Percentiles rank a stretch among this genome's conserved stretches.
phyloP scores from a whole-genome alignment of 2,888 invertebrate genomes.

The Drosophila picticornis region DNA sequence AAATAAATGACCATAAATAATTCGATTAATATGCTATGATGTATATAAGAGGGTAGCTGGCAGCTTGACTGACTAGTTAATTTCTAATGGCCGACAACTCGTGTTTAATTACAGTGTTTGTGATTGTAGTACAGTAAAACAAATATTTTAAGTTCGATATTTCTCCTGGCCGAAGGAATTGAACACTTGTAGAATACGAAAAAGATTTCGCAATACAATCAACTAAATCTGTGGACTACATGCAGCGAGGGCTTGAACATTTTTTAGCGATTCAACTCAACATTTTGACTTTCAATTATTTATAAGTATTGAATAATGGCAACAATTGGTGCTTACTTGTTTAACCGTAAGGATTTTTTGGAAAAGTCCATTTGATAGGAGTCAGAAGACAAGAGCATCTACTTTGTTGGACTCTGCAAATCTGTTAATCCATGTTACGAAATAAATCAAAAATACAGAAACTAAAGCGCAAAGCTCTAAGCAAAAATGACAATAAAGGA shows the following conservation, averaged over 20 bases:
- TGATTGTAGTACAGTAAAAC: not conserved
- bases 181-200: not conserved
- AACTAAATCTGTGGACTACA: not conserved
- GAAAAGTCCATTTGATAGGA: not conserved
- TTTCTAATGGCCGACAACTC: not conserved
- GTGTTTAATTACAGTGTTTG: not conserved
- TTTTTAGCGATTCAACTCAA: too few relatives aligned
- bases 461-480: not conserved
- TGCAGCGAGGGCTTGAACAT: too few relatives aligned
- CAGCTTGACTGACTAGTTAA: not conserved
- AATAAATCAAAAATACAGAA: not conserved
- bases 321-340: not conserved
- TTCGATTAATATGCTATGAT: not conserved
- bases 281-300: not conserved
- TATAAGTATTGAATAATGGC: not conserved
- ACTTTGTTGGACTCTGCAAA: conserved; percentile 15
- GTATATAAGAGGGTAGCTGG: not conserved
- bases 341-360: not conserved
- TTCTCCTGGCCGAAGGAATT: not conserved
- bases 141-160: not conserved
- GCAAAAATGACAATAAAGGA: not conserved
- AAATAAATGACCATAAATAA: not conserved
- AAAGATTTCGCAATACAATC: too few relatives aligned
- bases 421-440: not conserved
- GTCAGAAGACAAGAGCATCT: conserved; percentile 6